A percentile compares a stretch with the other conserved stretches of the same genome.
These are phyloP conservation scores for Chelon auratus DNA, from an alignment of 2,797 vertebrate genomes.

Conservation along the genomic window DNA sequence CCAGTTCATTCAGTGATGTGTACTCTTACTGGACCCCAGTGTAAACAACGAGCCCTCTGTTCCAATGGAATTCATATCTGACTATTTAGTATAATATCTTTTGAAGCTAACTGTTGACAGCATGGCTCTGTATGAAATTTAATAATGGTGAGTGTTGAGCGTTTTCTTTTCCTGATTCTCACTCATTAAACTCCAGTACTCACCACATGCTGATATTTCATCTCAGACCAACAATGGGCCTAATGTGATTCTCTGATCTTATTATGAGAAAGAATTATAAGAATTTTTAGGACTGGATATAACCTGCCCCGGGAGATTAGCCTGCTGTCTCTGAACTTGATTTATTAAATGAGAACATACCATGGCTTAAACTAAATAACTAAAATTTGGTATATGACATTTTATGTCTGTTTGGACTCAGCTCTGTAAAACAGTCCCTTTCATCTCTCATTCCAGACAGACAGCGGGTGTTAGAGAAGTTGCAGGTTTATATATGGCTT, in stretches of 20 bases:
- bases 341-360: neutral
- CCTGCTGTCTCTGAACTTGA: neutral
- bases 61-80: neutral
- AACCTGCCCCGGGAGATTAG: too few relatives aligned
- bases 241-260: neutral
- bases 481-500: constrained; percentile 1
- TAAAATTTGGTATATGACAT: neutral
- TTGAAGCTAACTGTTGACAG: neutral
- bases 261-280: neutral
- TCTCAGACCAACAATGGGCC: neutral
- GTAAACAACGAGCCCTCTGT: too few relatives aligned
- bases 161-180: neutral
- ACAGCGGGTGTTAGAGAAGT: constrained; percentile 16
- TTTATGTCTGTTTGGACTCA: neutral
- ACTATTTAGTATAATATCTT: neutral
- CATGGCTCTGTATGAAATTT: neutral
- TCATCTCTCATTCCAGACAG: constrained; percentile 10
- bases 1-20: neutral
- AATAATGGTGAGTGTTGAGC: neutral
- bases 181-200: neutral
- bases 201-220: neutral
- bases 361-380: neutral
- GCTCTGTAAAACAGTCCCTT: constrained; percentile 7
- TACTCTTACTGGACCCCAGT: too few relatives aligned
- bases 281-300: neutral